Evolutionary conservation across 2,888 invertebrate species (phyloP).

Genomic region (Volucella zonaria): DNA sequence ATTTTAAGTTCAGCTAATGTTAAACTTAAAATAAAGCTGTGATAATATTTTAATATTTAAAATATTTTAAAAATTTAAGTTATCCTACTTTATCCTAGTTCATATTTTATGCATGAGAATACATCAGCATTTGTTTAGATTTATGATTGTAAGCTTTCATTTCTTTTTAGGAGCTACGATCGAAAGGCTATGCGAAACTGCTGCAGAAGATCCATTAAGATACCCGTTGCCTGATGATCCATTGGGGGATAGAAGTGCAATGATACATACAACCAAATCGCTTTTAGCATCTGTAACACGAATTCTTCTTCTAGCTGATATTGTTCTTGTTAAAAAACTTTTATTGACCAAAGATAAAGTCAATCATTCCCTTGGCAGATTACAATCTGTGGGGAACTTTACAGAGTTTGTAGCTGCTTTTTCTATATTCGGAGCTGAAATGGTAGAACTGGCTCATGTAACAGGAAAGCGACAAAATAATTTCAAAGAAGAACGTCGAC

Average conservation of each 20-base stretch:
- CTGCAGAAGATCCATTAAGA: constrained; percentile 84
- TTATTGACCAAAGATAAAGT: constrained; percentile 98
- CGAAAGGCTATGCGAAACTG: constrained; percentile 93
- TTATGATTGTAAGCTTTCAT: no score
- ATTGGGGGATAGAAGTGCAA: constrained; percentile 87
- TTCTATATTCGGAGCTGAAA: constrained; percentile 98
- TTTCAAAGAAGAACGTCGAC: constrained; percentile 94
- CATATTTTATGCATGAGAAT: no score
- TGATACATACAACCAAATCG: constrained; percentile 96
- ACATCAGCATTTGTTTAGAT: no score
- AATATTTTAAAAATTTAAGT: background rate
- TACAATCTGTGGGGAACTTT: constrained; percentile 94
- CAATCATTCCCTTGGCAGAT: constrained; percentile 90
- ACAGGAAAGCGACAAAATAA: constrained; percentile 92
- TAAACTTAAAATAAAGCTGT: no score
- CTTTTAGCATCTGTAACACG: constrained; percentile 97
- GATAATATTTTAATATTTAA: background rate
- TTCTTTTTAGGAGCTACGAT: constrained; percentile 90
- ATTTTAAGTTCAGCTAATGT: no score
- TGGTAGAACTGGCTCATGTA: constrained; percentile 98
- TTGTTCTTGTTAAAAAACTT: constrained; percentile 98
- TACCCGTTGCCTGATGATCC: constrained; percentile 85
- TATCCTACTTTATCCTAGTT: background rate
- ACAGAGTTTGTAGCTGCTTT: constrained; percentile 99
- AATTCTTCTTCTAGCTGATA: constrained; percentile 97